These are phyloP conservation scores for Drosophila melanogaster DNA, from an alignment of 1,140 invertebrate genomes.

Conservation along the genomic window DNA sequence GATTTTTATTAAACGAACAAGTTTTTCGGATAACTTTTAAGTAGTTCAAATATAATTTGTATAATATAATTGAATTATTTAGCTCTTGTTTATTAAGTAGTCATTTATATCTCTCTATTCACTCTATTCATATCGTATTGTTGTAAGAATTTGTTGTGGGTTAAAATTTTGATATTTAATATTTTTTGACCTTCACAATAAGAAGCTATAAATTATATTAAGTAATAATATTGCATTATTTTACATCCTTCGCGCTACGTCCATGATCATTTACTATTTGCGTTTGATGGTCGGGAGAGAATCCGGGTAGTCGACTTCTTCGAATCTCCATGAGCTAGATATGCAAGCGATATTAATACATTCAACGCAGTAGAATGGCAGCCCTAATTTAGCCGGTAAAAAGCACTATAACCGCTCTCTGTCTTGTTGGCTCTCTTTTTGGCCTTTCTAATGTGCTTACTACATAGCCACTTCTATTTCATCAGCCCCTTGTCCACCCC, in stretches of 20 bases:
- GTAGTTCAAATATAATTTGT: too few species aligned
- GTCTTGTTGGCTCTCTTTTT: constrained; percentile 4
- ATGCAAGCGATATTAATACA: constrained; percentile 1
- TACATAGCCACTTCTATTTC: constrained; percentile 19
- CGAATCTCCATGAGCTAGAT: not conserved
- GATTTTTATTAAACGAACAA: too few species aligned
- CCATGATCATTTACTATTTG: constrained; percentile 6
- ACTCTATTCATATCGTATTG: too few species aligned
- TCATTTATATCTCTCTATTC: too few species aligned
- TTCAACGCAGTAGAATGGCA: constrained; percentile 7
- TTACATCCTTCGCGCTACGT: not conserved
- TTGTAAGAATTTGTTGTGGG: too few species aligned
- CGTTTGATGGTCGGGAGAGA: constrained; percentile 12
- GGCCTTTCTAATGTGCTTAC: constrained; percentile 12
- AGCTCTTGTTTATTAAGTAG: too few species aligned
- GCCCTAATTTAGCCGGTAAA: constrained; percentile 20
- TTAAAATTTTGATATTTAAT: too few species aligned
- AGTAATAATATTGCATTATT: not conserved
- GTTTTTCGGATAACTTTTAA: too few species aligned
- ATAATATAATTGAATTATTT: too few species aligned
- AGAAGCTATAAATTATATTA: too few species aligned
- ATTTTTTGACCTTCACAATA: too few species aligned
- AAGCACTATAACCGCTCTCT: not conserved
- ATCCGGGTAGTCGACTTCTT: constrained; percentile 46
- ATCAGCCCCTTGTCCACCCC: constrained; percentile 24